phyloP scores from a whole-genome alignment of 2,888 invertebrate species.

The Eupithecia exiguata region DNA sequence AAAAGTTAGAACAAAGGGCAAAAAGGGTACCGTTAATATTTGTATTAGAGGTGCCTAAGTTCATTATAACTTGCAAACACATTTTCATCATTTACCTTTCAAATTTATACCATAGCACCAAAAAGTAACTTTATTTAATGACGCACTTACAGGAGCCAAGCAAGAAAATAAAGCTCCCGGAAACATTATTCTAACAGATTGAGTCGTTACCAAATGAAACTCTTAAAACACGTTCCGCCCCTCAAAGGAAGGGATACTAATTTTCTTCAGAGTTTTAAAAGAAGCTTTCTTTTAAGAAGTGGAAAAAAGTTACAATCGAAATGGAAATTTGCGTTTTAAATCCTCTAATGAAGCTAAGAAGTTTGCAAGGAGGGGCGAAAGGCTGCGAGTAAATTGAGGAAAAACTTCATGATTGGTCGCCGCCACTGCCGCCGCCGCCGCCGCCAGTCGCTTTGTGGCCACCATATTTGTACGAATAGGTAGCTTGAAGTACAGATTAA shows the following conservation, averaged over 20 bases:
- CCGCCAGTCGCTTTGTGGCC: slow-evolving; percentile 40
- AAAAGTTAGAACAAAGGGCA: too few species aligned
- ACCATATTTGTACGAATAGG: slow-evolving; percentile 17
- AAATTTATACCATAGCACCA: too few species aligned
- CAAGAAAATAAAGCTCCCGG: slow-evolving; percentile 49
- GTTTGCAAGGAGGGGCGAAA: slow-evolving; percentile 81
- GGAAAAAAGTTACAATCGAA: slow-evolving; percentile 84
- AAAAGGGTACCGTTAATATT: too few species aligned
- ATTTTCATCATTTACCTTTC: too few species aligned
- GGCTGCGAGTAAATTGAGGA: slow-evolving; percentile 79
- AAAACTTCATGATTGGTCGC: slow-evolving; percentile 56
- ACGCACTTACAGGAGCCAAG: background rate
- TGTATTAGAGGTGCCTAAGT: too few species aligned
- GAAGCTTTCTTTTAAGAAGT: slow-evolving; percentile 82
- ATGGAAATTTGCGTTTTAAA: slow-evolving; percentile 84
- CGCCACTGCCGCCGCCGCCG: background rate
- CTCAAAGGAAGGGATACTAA: slow-evolving; percentile 82
- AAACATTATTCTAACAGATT: slow-evolving; percentile 78
- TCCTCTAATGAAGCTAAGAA: slow-evolving; percentile 84
- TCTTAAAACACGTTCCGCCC: slow-evolving; percentile 75
- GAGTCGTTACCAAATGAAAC: slow-evolving; percentile 73
- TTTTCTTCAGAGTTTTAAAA: slow-evolving; percentile 81
- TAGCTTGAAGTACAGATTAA: background rate
- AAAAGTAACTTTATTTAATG: background rate
- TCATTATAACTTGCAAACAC: too few species aligned